Evolutionary conservation across 2,888 invertebrate species (phyloP).

Genomic region (Timema podura): DNA sequence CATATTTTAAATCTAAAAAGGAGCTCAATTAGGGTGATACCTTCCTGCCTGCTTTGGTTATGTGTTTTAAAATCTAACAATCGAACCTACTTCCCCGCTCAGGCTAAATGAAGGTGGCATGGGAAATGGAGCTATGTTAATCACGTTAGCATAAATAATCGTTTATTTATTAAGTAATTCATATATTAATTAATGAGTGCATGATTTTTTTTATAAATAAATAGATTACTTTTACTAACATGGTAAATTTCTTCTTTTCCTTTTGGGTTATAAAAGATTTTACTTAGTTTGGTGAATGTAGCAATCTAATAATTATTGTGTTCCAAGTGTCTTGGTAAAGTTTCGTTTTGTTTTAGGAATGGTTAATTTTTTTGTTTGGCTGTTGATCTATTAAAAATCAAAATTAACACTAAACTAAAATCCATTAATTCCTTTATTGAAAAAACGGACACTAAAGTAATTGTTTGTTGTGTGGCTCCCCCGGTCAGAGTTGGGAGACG

Average conservation of each 20-base stretch:
- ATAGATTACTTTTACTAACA: constrained; percentile 23
- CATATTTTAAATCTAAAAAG: constrained; percentile 7
- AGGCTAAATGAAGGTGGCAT: constrained; percentile 28
- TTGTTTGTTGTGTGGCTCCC: constrained; percentile 24
- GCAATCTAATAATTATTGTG: constrained; percentile 1
- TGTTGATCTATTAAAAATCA: background rate
- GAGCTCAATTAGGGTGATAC: constrained; percentile 10
- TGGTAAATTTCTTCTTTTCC: constrained; percentile 21
- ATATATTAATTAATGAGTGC: constrained; percentile 16
- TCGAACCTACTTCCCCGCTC: constrained; percentile 22
- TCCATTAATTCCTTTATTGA: background rate
- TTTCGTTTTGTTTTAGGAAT: constrained; percentile 21
- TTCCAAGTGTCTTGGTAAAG: constrained; percentile 12
- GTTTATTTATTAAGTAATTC: constrained; percentile 3
- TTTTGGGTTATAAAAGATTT: constrained; percentile 18
- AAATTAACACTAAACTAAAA: background rate
- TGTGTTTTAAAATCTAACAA: constrained; percentile 25
- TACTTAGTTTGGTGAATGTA: constrained; percentile 20
- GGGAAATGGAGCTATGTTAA: constrained; percentile 25
- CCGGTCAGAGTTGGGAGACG: constrained; percentile 44
- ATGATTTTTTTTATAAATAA: background rate
- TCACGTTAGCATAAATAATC: constrained; percentile 16
- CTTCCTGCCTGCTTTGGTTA: constrained; percentile 31
- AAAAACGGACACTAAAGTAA: background rate
- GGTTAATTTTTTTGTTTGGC: constrained; percentile 13